A percentile compares a stretch with the other conserved stretches of the same genome.
Evolutionary conservation across 1,140 invertebrate genomes (phyloP).

Genomic region (Nymphalis io): DNA sequence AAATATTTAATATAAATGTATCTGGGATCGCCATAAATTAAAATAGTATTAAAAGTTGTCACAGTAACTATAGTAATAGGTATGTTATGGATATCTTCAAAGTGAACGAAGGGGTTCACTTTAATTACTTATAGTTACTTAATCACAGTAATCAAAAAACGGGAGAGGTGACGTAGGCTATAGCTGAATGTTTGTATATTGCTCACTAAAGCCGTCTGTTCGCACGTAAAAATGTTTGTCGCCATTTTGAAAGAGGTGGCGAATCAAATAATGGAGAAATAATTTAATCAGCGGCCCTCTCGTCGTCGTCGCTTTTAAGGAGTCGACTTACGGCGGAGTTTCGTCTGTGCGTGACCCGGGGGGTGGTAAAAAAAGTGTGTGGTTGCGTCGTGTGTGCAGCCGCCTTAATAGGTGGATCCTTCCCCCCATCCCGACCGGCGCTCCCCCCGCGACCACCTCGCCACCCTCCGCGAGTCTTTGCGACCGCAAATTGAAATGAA

Average conservation of each 20-base stretch:
- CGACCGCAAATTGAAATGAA: slow-evolving; percentile 67
- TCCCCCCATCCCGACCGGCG: slow-evolving; percentile 12
- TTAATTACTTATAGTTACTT: slow-evolving; percentile 19
- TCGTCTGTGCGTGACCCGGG: slow-evolving; percentile 40
- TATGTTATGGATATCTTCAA: background rate
- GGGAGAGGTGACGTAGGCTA: background rate
- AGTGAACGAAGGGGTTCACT: background rate
- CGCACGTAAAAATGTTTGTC: slow-evolving; percentile 50
- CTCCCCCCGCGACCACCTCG: background rate
- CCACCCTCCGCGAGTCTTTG: slow-evolving; percentile 39
- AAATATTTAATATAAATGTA: no score
- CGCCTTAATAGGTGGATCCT: slow-evolving; percentile 47
- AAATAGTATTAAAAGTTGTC: no score
- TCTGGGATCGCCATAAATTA: no score
- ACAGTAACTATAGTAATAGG: no score
- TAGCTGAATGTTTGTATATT: background rate
- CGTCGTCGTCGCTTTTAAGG: slow-evolving; percentile 42
- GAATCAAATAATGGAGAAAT: slow-evolving; percentile 78
- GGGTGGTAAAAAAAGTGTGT: slow-evolving; percentile 65
- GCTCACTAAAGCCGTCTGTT: slow-evolving; percentile 2
- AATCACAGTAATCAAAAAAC: slow-evolving; percentile 16
- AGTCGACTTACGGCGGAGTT: slow-evolving; percentile 46
- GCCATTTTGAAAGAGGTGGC: slow-evolving; percentile 77
- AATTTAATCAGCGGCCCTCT: slow-evolving; percentile 65
- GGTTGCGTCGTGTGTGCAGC: slow-evolving; percentile 62